These are phyloP conservation scores for Galerucella pusilla DNA, from an alignment of 2,888 invertebrate species.

Conservation along the genomic window DNA sequence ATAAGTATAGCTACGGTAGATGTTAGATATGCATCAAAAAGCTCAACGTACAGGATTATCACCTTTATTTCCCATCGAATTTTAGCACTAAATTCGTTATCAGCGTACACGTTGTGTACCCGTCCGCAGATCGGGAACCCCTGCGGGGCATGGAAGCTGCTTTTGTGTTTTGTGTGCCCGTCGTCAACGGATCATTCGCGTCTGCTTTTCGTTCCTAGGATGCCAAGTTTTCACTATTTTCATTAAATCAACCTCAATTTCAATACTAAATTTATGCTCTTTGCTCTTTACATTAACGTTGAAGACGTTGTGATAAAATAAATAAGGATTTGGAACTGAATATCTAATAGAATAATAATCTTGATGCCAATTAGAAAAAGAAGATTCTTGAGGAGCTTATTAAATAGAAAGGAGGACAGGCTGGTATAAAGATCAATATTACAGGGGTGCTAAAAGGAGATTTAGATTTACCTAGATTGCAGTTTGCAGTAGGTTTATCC, in stretches of 20 bases:
- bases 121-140: conserved; percentile 53
- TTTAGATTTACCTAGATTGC: too few species aligned
- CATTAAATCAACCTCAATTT: background rate
- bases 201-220: conserved; percentile 31
- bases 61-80: conserved; percentile 4
- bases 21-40: conserved; percentile 26
- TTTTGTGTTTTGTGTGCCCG: conserved; percentile 58
- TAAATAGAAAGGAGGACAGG: too few species aligned
- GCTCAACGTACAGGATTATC: conserved; percentile 3
- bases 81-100: conserved; percentile 14
- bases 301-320: too few species aligned
- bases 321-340: too few species aligned
- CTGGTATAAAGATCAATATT: too few species aligned
- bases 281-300: too few species aligned
- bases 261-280: too few species aligned
- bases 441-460: too few species aligned
- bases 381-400: too few species aligned
- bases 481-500: too few species aligned
- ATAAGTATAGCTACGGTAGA: conserved; percentile 22
- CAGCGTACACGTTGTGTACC: conserved; percentile 25
- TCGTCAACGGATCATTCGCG: conserved; percentile 61
- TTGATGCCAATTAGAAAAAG: too few species aligned
- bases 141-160: conserved; percentile 55
- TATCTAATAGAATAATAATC: too few species aligned
- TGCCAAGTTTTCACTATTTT: conserved; percentile 22